A percentile compares a stretch with the other conserved stretches of the same genome.
phyloP scores from a whole-genome alignment of 92 coral and sea anemone genomes.

The Scolanthus callimorphus region DNA sequence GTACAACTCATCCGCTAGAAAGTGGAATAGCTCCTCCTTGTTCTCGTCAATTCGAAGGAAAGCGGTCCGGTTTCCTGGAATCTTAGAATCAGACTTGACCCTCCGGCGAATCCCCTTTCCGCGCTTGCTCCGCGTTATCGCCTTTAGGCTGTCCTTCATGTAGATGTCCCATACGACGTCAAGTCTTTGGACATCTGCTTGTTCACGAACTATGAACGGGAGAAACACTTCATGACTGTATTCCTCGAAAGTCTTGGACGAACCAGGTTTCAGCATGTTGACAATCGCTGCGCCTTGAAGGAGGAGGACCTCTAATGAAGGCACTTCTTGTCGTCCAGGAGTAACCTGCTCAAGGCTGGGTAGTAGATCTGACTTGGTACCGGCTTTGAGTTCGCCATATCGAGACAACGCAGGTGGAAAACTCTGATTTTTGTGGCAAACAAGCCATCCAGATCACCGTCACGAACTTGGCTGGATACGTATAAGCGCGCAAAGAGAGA shows the following conservation, averaged over 20 bases:
- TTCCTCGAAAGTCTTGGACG: slow-evolving; percentile 57
- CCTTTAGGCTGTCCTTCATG: slow-evolving; percentile 39
- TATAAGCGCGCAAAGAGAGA: slow-evolving; percentile 49
- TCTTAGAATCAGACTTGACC: slow-evolving; percentile 39
- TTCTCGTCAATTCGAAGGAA: slow-evolving; percentile 52
- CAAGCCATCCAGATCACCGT: slow-evolving; percentile 55
- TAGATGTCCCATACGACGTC: slow-evolving; percentile 38
- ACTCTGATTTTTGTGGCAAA: slow-evolving; percentile 55
- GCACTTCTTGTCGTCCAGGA: slow-evolving; percentile 37
- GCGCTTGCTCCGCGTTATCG: slow-evolving; percentile 39
- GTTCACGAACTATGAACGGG: slow-evolving; percentile 35
- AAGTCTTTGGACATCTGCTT: slow-evolving; percentile 23
- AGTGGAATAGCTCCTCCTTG: slow-evolving; percentile 38
- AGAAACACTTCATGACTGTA: slow-evolving; percentile 45
- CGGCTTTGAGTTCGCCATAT: slow-evolving; percentile 44
- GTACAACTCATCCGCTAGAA: slow-evolving; percentile 19
- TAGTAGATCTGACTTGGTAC: slow-evolving; percentile 51
- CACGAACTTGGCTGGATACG: slow-evolving; percentile 59
- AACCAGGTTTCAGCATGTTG: slow-evolving; percentile 67
- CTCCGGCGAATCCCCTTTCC: slow-evolving; percentile 52
- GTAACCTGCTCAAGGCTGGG: slow-evolving; percentile 40
- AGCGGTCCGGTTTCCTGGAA: slow-evolving; percentile 54
- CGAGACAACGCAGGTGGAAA: slow-evolving; percentile 53
- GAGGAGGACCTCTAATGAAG: slow-evolving; percentile 40
- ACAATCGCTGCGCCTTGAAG: slow-evolving; percentile 65